Percentiles rank a stretch among this genome's conserved stretches.
phyloP scores from a whole-genome alignment of 2,888 invertebrate genomes.

The Aspidapion aeneum region DNA sequence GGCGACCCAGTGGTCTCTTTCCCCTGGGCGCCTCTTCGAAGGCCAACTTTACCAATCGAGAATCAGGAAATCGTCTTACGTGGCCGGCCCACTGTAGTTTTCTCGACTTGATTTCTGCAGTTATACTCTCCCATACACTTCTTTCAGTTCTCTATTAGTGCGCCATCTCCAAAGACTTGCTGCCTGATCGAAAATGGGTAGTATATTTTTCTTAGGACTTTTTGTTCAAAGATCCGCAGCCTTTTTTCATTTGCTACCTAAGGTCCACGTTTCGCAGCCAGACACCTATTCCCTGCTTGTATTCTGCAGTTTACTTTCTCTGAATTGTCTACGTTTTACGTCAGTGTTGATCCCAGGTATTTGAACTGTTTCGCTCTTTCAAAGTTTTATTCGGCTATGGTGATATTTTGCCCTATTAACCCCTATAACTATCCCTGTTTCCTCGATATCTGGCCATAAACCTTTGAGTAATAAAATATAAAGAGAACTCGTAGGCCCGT shows the following conservation, averaged over 20 bases:
- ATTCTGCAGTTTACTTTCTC: conserved; percentile 3
- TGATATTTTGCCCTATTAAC: conserved; percentile 12
- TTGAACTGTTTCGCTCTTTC: conserved; percentile 6
- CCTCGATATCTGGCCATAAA: too few species aligned
- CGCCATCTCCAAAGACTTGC: conserved; percentile 3
- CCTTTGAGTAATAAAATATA: too few species aligned
- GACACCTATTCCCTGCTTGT: conserved; percentile 5
- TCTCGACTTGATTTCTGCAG: conserved; percentile 2
- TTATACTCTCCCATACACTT: conserved; percentile 5
- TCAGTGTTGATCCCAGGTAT: conserved; percentile 7
- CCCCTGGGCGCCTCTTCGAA: conserved; percentile 6
- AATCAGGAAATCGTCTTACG: conserved; percentile 6
- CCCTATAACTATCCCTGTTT: neutral
- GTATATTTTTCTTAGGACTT: conserved; percentile 2
- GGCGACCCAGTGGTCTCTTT: conserved; percentile 9
- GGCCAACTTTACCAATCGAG: neutral
- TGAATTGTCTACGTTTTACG: neutral
- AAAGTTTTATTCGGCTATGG: conserved; percentile 9
- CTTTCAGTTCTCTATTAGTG: conserved; percentile 7
- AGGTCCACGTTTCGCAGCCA: conserved; percentile 9
- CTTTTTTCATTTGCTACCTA: conserved; percentile 3
- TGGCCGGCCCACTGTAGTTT: conserved; percentile 7
- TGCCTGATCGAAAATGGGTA: neutral
- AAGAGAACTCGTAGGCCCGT: too few species aligned
- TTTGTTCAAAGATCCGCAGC: neutral